Evolutionary conservation across 2,797 vertebrate species (phyloP).

Genomic region (Tolypeutes matacus): DNA sequence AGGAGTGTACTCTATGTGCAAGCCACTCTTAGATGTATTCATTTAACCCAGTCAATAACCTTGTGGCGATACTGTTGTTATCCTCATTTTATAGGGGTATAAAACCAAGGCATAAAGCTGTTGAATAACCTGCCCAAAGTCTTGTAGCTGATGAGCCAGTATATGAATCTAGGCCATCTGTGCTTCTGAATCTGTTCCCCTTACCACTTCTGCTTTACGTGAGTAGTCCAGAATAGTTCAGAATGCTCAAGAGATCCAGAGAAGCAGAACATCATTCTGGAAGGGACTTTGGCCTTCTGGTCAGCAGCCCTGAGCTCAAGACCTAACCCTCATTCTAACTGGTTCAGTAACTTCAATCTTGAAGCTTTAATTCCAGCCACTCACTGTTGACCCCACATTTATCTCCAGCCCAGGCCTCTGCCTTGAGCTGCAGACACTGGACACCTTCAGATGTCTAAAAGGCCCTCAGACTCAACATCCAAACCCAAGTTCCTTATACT

Average conservation of each 20-base stretch:
- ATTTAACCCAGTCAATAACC: background rate
- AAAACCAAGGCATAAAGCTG: background rate
- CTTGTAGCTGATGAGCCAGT: background rate
- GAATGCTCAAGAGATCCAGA: background rate
- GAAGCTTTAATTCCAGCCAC: background rate
- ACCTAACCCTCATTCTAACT: background rate
- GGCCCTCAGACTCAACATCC: background rate
- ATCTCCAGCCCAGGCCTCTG: background rate
- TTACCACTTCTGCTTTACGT: background rate
- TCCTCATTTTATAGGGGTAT: background rate
- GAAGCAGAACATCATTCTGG: background rate
- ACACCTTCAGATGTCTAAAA: background rate
- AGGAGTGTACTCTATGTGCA: background rate
- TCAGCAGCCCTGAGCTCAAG: background rate
- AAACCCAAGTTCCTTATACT: background rate
- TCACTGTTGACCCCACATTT: background rate
- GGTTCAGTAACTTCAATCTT: background rate
- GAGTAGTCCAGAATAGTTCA: background rate
- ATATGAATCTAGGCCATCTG: background rate
- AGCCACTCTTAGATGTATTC: background rate
- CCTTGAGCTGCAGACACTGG: background rate
- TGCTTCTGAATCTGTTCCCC: background rate
- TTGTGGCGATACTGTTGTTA: rapidly evolving
- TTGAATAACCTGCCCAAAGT: background rate
- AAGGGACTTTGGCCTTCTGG: background rate